Evolutionary conservation across 2,888 invertebrate genomes (phyloP).

Genomic region (Plebejus anna): DNA sequence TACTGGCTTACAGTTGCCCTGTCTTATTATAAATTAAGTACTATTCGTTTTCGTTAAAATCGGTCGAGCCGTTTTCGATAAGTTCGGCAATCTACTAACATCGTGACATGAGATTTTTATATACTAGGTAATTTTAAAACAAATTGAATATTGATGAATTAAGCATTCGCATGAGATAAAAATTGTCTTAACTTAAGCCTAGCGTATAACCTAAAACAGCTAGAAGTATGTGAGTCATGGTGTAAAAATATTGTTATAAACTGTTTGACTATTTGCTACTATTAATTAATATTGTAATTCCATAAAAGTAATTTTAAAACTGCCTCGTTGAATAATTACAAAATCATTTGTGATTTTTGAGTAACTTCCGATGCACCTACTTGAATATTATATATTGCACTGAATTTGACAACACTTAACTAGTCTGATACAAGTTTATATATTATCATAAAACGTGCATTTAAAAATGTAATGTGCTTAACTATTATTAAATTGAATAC

Average conservation of each 20-base stretch:
- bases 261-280: not conserved
- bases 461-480: slow-evolving; percentile 10
- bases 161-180: slow-evolving; percentile 13
- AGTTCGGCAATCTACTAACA: not conserved
- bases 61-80: not conserved
- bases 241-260: not conserved
- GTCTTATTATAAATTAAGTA: not conserved
- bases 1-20: not conserved
- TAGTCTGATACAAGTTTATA: slow-evolving; percentile 11
- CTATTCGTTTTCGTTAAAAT: not conserved
- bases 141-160: not conserved
- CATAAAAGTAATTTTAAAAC: not conserved
- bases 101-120: not conserved
- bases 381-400: not conserved
- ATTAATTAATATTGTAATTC: not conserved
- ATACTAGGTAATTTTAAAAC: not conserved
- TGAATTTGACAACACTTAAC: not conserved
- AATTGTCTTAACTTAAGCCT: not conserved
- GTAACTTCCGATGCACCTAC: not conserved
- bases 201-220: not conserved
- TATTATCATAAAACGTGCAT: slow-evolving; percentile 1
- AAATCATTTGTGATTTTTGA: not conserved
- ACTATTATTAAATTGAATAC: not conserved
- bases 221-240: not conserved
- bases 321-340: not conserved